phyloP scores from a whole-genome alignment of 2,113 vertebrate species.

The Lathamus discolor region DNA sequence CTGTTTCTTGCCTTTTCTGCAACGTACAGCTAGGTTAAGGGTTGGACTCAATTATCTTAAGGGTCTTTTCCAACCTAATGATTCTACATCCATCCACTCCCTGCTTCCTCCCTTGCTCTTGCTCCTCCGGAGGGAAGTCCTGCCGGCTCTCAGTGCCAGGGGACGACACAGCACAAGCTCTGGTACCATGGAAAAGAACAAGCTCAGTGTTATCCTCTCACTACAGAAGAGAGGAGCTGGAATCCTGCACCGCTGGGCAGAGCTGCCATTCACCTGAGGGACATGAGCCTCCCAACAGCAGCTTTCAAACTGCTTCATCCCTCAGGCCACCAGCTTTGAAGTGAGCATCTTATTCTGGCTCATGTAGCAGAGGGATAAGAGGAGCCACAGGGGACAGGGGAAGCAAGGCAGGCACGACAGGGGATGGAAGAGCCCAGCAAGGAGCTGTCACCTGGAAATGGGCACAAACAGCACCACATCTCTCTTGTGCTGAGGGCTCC shows the following conservation, averaged over 20 bases:
- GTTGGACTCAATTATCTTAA: background rate
- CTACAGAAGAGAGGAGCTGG: background rate
- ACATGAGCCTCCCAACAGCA: background rate
- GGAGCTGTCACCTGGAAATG: background rate
- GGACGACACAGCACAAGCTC: background rate
- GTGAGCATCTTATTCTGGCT: background rate
- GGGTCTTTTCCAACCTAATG: background rate
- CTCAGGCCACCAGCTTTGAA: background rate
- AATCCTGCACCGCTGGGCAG: accelerated
- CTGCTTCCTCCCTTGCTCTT: background rate
- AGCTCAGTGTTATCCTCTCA: background rate
- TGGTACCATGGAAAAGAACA: background rate
- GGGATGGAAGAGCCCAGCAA: background rate
- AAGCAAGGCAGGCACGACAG: background rate
- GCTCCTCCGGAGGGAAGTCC: background rate
- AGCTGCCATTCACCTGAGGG: background rate
- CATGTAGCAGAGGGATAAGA: accelerated
- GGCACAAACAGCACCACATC: background rate
- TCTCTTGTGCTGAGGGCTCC: background rate
- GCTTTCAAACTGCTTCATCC: background rate
- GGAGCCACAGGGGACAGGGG: background rate
- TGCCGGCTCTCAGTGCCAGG: background rate
- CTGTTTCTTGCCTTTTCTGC: background rate
- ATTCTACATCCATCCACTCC: background rate
- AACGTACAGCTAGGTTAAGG: background rate